Base-by-base conservation (phyloP, 2,888 invertebrate genomes). In the Xanthostigma xanthostigma region DNA sequence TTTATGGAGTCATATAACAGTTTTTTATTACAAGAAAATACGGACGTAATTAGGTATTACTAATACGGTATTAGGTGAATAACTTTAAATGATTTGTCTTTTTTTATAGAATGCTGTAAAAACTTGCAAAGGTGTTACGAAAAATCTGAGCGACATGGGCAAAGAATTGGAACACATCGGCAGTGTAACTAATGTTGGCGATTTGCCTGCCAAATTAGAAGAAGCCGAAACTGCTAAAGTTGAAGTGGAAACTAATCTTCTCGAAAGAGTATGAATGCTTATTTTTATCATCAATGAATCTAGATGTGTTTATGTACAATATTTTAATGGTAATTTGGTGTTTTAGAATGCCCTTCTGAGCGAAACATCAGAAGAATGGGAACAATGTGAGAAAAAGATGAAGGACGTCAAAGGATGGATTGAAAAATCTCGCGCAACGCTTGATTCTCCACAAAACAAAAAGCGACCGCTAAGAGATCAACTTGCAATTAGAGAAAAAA, bases 301-400 rank as follows among this genome's bases (percentile, higher is more conserved):
- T 46, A 6, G 27, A 6, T 27, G 6, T 27, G 6, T 27, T 46
- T 12, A n/a, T 36, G 27, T 12, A 47, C n/a, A 12, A 17, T n/a
- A 9, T 45, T 8, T 42, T 13, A 27, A 14, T 8, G 9, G 9
- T 42, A 12, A 36, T 45, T 51, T 49, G n/a, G 49, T 55, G 55
- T 74, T 75, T 53, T 68, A 90, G 90, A 85, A 86, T 63, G 84
- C 88, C 42, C 70, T 91, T 57, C 74, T 94, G 51, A 88, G 89
- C 75, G 94, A 94, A 70, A 81, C 91, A 46, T 84, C 87, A 44
- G 92, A 93, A 64, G 93, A 94, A 71, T 94, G 94, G 90, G 92
- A 93, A 64, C 88, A 94, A 66, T 94, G 92, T 68, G 93, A 94
- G 68, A 85, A 80, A 65, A 94, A 95, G 67, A 78, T 94, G 65